phyloP scores from a whole-genome alignment of 1,140 invertebrate genomes.

The Drosophila paulistorum region DNA sequence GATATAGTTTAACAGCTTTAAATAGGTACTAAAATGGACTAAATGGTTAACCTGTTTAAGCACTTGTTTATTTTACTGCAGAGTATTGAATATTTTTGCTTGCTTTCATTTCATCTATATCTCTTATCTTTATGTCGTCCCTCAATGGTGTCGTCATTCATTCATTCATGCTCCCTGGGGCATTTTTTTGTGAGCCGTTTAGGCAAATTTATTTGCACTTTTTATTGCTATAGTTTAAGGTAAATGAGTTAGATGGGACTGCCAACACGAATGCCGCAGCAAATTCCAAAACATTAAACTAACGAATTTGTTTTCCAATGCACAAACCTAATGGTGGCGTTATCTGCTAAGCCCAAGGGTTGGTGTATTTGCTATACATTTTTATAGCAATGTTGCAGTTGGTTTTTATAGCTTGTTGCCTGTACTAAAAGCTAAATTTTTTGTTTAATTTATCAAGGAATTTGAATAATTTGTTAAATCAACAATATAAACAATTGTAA shows the following conservation, averaged over 20 bases:
- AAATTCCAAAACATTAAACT: too few relatives aligned
- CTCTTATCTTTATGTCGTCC: not conserved
- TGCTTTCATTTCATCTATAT: not conserved
- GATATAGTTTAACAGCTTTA: too few relatives aligned
- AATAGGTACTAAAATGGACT: too few relatives aligned
- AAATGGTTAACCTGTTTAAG: too few relatives aligned
- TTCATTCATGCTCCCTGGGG: not conserved
- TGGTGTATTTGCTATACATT: not conserved
- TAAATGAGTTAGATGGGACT: not conserved
- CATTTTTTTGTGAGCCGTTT: too few relatives aligned
- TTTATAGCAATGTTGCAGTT: not conserved
- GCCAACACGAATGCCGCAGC: too few relatives aligned
- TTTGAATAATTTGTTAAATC: not conserved
- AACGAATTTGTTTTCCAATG: not conserved
- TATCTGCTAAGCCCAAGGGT: not conserved
- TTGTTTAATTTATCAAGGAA: not conserved
- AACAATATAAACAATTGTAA: not conserved
- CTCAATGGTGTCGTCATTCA: not conserved
- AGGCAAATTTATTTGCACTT: not conserved
- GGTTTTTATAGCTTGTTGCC: not conserved
- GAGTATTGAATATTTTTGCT: too few relatives aligned
- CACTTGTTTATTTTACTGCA: too few relatives aligned
- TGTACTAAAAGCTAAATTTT: too few relatives aligned
- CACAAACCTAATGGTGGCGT: not conserved
- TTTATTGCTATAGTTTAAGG: conserved; percentile 3